Conservation (phyloP, 1,140 invertebrate genomes). For the Platorchestia sp. region DNA sequence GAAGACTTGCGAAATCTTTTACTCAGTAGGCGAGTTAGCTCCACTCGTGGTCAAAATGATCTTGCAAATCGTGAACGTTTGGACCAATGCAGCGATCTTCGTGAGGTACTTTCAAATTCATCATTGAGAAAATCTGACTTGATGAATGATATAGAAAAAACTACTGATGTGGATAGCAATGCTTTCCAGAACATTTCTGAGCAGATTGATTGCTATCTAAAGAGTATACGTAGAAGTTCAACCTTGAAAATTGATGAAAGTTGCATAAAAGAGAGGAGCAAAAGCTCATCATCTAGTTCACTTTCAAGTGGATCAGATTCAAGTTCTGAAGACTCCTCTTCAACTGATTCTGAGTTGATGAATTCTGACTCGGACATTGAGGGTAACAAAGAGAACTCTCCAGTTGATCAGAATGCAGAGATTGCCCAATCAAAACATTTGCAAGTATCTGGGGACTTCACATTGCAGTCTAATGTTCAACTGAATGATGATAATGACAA, state of each 20-base stretch:
- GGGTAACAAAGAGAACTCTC: not conserved
- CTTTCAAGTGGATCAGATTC: not conserved
- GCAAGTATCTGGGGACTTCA: not conserved
- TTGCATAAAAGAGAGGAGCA: not conserved
- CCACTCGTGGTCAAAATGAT: not conserved
- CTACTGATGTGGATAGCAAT: not conserved
- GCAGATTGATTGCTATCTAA: not conserved
- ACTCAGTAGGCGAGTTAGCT: not conserved
- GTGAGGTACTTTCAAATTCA: not conserved
- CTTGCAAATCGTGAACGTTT: not conserved
- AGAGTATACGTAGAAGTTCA: not conserved
- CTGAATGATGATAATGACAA: not conserved
- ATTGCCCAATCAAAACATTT: not conserved
- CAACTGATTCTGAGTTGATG: not conserved
- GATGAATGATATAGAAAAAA: not conserved
- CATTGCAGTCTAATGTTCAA: not conserved
- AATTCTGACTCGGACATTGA: not conserved
- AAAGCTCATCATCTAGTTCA: not conserved
- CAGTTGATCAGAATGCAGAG: not conserved
- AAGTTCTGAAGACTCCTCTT: not conserved
- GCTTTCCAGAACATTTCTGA: not conserved
- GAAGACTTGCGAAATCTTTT: constrained; percentile 13
- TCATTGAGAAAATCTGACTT: not conserved
- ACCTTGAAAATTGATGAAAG: not conserved
- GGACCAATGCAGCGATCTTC: not conserved